A percentile compares a stretch with the other conserved stretches of the same genome.
Evolutionary conservation across 1,140 invertebrate genomes (phyloP).

Genomic region (Dermatophagoides farinae): DNA sequence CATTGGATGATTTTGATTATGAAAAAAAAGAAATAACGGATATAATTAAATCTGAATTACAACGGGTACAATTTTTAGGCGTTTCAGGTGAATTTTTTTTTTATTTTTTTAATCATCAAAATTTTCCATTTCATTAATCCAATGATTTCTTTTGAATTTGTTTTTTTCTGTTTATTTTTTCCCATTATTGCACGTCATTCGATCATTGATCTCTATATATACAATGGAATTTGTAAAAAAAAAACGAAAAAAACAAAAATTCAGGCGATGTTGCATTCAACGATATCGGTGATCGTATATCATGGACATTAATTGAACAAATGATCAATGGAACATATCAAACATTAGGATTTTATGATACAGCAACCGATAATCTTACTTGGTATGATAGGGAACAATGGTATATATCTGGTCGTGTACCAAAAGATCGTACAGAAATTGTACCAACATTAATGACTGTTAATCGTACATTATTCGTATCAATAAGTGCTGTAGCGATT

Average conservation of each 20-base stretch:
- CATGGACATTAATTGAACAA: slow-evolving; percentile 95
- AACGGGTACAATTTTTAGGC: slow-evolving; percentile 70
- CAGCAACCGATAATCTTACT: slow-evolving; percentile 75
- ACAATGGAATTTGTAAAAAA: too few species aligned
- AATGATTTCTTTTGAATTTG: too few species aligned
- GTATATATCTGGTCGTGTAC: slow-evolving; percentile 50
- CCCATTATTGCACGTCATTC: too few species aligned
- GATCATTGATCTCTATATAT: too few species aligned
- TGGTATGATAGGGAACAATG: slow-evolving; percentile 76
- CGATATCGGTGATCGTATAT: slow-evolving; percentile 83
- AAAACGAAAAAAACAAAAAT: background rate
- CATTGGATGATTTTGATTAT: slow-evolving; percentile 91
- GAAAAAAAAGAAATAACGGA: slow-evolving; percentile 81
- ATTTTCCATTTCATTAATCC: slow-evolving; percentile 36
- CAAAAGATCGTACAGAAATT: slow-evolving; percentile 77
- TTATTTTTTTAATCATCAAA: slow-evolving; percentile 11
- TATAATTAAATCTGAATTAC: slow-evolving; percentile 89
- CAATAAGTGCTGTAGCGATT: slow-evolving; percentile 66
- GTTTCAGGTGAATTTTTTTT: slow-evolving; percentile 40
- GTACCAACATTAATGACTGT: slow-evolving; percentile 57
- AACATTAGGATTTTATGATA: slow-evolving; percentile 89
- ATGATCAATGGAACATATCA: slow-evolving; percentile 80
- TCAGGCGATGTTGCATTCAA: slow-evolving; percentile 76
- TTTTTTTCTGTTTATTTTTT: too few species aligned
- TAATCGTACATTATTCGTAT: slow-evolving; percentile 63